phyloP scores from a whole-genome alignment of 2,888 invertebrate genomes.

The Rotaria socialis region DNA sequence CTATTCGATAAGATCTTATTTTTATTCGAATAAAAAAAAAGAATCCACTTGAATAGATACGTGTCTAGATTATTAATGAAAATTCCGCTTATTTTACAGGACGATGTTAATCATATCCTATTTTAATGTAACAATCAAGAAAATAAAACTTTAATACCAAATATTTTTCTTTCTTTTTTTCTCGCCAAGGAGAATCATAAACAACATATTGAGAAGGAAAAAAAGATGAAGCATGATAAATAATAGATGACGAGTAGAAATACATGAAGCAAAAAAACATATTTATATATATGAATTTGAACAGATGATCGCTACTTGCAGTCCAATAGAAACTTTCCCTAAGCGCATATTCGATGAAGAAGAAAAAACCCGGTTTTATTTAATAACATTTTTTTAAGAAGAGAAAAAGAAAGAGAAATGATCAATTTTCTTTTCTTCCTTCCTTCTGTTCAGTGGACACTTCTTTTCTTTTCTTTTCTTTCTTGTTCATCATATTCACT shows the following conservation, averaged over 20 bases:
- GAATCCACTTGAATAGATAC: neutral
- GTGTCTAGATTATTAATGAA: neutral
- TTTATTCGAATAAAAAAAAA: neutral
- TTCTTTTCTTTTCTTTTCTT: neutral
- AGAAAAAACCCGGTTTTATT: neutral
- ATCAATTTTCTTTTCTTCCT: constrained; percentile 19
- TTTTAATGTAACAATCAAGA: neutral
- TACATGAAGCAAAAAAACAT: neutral
- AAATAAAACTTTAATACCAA: neutral
- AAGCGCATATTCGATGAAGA: neutral
- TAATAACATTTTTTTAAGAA: neutral
- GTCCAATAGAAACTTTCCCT: neutral
- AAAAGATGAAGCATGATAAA: neutral
- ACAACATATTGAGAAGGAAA: neutral
- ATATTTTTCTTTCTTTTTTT: neutral
- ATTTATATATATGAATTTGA: neutral
- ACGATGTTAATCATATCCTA: neutral
- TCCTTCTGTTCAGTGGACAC: neutral
- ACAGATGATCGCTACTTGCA: neutral
- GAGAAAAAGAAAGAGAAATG: neutral
- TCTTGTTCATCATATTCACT: neutral
- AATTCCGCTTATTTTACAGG: neutral
- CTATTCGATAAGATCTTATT: neutral
- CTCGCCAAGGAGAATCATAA: neutral
- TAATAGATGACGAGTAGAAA: neutral